phyloP scores from a whole-genome alignment of 2,797 vertebrate genomes.

The Octomys mimax region DNA sequence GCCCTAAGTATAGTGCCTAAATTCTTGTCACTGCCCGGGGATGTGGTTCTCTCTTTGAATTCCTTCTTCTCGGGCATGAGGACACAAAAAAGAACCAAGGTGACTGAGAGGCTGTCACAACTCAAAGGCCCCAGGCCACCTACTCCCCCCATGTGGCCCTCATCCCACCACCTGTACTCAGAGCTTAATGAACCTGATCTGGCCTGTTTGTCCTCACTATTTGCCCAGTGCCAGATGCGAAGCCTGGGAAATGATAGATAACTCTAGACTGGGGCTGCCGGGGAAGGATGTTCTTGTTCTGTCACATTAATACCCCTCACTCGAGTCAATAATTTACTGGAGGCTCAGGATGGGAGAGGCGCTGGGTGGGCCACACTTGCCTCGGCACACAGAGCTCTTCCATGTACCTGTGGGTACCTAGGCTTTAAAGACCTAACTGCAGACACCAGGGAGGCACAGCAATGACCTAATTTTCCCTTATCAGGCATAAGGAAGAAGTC shows the following conservation, averaged over 20 bases:
- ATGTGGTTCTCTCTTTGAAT: background rate
- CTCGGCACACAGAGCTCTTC: background rate
- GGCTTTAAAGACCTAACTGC: background rate
- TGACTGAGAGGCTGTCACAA: background rate
- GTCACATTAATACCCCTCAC: conserved; percentile 33
- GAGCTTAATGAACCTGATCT: conserved; percentile 12
- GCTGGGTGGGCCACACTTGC: accelerated
- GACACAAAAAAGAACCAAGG: background rate
- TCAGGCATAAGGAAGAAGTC: conserved; percentile 72
- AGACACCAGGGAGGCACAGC: background rate
- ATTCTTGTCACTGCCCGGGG: too few relatives aligned
- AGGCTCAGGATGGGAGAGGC: background rate
- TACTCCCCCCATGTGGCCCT: background rate
- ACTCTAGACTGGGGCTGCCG: conserved; percentile 26
- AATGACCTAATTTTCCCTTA: conserved; percentile 81
- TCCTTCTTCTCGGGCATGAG: background rate
- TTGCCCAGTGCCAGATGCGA: conserved; percentile 73
- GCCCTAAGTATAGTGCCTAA: background rate
- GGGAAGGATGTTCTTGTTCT: conserved; percentile 54
- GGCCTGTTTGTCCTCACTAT: conserved; percentile 70
- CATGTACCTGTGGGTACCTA: background rate
- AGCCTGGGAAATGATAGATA: conserved; percentile 29
- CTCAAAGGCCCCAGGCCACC: background rate
- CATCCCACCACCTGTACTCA: conserved; percentile 48
- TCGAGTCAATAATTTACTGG: conserved; percentile 67